phyloP scores from a whole-genome alignment of 2,888 invertebrate genomes.

The Doris montereyensis region DNA sequence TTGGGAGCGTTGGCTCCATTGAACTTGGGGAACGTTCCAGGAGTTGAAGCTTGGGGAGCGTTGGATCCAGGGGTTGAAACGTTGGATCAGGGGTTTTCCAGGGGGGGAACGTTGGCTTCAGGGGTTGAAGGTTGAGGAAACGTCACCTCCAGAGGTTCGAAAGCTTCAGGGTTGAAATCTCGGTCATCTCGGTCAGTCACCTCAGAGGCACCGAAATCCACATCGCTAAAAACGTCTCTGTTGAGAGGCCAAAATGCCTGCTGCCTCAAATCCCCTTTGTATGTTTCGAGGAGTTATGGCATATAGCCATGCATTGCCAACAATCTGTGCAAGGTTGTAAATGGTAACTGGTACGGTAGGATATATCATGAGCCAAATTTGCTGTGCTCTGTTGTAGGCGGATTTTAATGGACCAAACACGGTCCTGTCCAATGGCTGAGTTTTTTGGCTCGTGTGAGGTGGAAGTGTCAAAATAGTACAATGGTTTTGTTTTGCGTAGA shows the following conservation, averaged over 20 bases:
- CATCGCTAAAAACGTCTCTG: slow-evolving; percentile 15
- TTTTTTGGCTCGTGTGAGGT: slow-evolving; percentile 35
- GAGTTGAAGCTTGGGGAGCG: slow-evolving; percentile 8
- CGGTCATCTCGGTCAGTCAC: too few relatives aligned
- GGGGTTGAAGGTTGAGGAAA: slow-evolving; percentile 8
- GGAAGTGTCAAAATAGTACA: slow-evolving; percentile 32
- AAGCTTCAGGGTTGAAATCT: neutral
- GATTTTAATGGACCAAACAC: slow-evolving; percentile 39
- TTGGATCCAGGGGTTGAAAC: slow-evolving; percentile 5
- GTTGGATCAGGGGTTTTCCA: neutral
- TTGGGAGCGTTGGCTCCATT: slow-evolving; percentile 12
- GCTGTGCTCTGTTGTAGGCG: neutral
- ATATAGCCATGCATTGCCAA: neutral
- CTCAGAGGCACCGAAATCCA: slow-evolving; percentile 16
- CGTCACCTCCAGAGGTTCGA: neutral
- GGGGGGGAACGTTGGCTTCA: slow-evolving; percentile 10
- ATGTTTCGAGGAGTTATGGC: slow-evolving; percentile 10
- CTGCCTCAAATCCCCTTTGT: slow-evolving; percentile 3
- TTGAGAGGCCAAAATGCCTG: neutral
- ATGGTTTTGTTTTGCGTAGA: neutral
- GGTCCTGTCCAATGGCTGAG: slow-evolving; percentile 39
- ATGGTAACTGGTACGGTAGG: slow-evolving; percentile 14
- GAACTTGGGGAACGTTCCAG: too few relatives aligned
- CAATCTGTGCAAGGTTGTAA: neutral
- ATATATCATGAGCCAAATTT: slow-evolving; percentile 12